Evolutionary conservation across 2,797 vertebrate species (phyloP), one percentile per base, ranked within the genome.

Genomic region (Scolopax rusticola): DNA sequence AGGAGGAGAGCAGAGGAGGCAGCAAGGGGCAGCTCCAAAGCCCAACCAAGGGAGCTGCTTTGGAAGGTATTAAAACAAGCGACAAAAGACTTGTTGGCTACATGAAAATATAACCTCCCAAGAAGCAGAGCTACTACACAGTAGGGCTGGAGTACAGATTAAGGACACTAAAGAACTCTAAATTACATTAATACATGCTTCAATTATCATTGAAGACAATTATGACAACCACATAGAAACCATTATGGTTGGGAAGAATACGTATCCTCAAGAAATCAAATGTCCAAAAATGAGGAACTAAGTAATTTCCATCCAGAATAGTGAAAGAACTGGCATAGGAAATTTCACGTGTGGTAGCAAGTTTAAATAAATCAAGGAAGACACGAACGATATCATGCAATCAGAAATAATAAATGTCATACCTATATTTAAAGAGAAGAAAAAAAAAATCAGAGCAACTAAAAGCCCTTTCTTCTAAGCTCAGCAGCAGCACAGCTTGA

Each of bases 291-390:
- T 25, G 32, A 73, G 25, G 54, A 88, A 75, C 15, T 27, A 78
- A 71, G 45, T 79, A 3, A 87, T 80, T 91, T 74, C 60, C 64
- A 67, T 33, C 40, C 36, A 89, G 70, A 41, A 9, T 3, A 74
- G 63, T 48, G 60, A 86, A 82, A 60, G 54, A 94, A 69, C 12
- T 33, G 67, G 32, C 30, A 63, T 5, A 76, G 1, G 20, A 76
- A 84, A 87, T 63, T 82, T 73, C 56, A 89, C 0, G 0, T 13
- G 36, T 40, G 27, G 38, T 17, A 90, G 74, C 6, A 88, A 59
- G 20, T 73, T 90, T 56, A 84, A 87, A 79, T 41, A 89, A 90
- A 95, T 54, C 65, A 88, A 90, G 51, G 17, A 47, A 68, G 84
- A 80, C 68, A 64, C 3, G 20, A 95, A 92, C 2, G 27, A 8